Percentiles rank a stretch among this genome's conserved stretches.
phyloP scores from a whole-genome alignment of 1,140 invertebrate species.

The Pseudachorutes palmiensis region DNA sequence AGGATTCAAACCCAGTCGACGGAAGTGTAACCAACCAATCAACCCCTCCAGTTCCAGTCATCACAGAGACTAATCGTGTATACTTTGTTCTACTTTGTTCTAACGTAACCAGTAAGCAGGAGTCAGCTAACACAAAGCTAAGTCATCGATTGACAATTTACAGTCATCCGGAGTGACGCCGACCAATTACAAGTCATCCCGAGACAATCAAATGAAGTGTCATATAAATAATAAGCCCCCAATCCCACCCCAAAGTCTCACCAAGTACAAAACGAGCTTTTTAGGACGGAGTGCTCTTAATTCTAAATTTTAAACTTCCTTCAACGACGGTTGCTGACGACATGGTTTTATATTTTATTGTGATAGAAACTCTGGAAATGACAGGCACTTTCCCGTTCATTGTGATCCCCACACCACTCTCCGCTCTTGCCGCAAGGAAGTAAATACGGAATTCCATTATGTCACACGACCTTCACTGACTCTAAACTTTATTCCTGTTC shows the following conservation, averaged over 20 bases:
- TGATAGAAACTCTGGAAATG: not conserved
- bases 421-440: not conserved
- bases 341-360: not conserved
- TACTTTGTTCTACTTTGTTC: too few relatives aligned
- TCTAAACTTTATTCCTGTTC: not conserved
- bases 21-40: constrained; percentile 49
- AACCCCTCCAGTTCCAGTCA: too few relatives aligned
- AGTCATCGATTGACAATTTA: not conserved
- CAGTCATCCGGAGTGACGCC: not conserved
- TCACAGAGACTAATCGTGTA: too few relatives aligned
- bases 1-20: constrained; percentile 79
- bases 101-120: not conserved
- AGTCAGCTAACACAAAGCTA: not conserved
- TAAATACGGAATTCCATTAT: not conserved
- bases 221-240: too few relatives aligned
- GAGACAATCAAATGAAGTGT: constrained; percentile 5
- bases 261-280: not conserved
- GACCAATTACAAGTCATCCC: not conserved
- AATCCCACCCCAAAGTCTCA: not conserved
- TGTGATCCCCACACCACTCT: not conserved
- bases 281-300: not conserved
- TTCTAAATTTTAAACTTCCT: not conserved
- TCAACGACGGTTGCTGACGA: not conserved
- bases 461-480: not conserved
- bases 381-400: not conserved